phyloP scores from a whole-genome alignment of 2,888 invertebrate species.

The Harpagoxenus sublaevis region DNA sequence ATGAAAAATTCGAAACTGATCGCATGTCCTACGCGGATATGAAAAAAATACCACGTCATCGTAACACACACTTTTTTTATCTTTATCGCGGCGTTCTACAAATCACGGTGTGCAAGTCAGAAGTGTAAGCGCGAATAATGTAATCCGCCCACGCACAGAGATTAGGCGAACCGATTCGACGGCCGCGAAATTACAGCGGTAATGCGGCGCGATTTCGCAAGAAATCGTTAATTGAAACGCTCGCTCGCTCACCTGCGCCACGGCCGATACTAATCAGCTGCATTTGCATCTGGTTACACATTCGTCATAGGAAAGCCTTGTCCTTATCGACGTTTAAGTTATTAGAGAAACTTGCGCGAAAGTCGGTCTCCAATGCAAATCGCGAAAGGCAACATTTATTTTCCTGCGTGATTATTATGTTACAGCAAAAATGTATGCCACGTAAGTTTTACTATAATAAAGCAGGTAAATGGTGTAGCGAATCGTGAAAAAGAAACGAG shows the following conservation, averaged over 20 bases:
- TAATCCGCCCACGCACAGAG: constrained; percentile 81
- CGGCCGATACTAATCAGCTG: constrained; percentile 30
- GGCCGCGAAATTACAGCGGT: constrained; percentile 66
- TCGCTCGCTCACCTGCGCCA: constrained; percentile 4
- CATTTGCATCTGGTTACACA: constrained; percentile 49
- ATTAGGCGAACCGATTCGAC: constrained; percentile 70
- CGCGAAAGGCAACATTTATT: constrained; percentile 40
- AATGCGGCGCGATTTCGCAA: constrained; percentile 82
- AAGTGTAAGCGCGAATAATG: constrained; percentile 78
- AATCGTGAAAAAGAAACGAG: background rate
- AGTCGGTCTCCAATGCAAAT: constrained; percentile 20
- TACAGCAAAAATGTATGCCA: background rate
- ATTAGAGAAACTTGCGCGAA: constrained; percentile 39
- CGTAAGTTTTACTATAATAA: background rate
- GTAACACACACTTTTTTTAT: background rate
- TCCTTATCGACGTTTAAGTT: constrained; percentile 45
- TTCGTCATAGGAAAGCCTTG: constrained; percentile 52
- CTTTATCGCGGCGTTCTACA: constrained; percentile 2
- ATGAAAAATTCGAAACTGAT: background rate
- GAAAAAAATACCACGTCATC: background rate
- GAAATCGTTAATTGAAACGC: constrained; percentile 52
- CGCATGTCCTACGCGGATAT: background rate
- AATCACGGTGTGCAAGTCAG: constrained; percentile 48
- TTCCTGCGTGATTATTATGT: constrained; percentile 24
- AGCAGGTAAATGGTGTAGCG: no score